Evolutionary conservation across 2,888 invertebrate species (phyloP).

Genomic region (Chrysolina americana): DNA sequence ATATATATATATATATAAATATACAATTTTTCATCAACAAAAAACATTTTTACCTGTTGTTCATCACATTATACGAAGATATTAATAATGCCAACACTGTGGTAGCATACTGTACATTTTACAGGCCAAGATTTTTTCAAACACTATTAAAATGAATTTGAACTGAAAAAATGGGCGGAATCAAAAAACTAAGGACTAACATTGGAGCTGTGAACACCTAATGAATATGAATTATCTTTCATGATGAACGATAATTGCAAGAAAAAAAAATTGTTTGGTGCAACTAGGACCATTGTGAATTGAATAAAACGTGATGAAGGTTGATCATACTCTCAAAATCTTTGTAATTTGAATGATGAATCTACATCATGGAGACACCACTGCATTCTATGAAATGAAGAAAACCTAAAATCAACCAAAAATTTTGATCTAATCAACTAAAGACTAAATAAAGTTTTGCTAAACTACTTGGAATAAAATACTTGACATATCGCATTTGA

Average conservation of each 20-base stretch:
- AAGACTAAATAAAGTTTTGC: background rate
- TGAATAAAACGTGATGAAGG: background rate
- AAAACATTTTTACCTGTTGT: background rate
- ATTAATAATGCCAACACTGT: background rate
- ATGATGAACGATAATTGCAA: too few relatives aligned
- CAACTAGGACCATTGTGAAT: too few relatives aligned
- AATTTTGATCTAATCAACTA: conserved; percentile 18
- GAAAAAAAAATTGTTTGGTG: too few relatives aligned
- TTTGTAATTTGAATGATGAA: background rate
- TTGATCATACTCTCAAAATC: background rate
- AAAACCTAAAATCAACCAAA: background rate
- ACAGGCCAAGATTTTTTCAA: background rate
- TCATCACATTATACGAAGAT: conserved; percentile 17
- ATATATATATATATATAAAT: too few relatives aligned
- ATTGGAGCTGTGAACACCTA: too few relatives aligned
- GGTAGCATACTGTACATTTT: background rate
- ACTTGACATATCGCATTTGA: background rate
- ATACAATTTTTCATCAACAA: background rate
- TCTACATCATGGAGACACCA: background rate
- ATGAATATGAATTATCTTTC: too few relatives aligned
- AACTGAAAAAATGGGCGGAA: too few relatives aligned
- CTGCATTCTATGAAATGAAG: background rate
- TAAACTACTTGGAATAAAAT: background rate
- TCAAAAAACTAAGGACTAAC: too few relatives aligned
- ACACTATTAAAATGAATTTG: too few relatives aligned